Evolutionary conservation across 2,113 vertebrate species (phyloP), one percentile per base, ranked within the genome.

Genomic region (Cariama cristata): DNA sequence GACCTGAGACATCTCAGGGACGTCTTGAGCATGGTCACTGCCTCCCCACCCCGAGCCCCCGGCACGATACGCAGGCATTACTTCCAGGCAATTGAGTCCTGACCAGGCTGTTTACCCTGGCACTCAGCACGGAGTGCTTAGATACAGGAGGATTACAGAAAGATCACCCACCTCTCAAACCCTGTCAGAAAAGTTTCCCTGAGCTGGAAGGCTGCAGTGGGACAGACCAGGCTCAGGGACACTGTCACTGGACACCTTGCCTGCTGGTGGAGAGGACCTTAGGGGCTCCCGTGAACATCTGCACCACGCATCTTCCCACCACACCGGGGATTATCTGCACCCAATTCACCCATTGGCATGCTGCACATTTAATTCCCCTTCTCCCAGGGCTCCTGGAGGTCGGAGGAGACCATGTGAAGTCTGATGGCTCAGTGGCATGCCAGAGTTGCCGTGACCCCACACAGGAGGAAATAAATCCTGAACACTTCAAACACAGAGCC

Each of bases 231-330:
- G 14, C 40, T 85, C 49, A 16, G 24, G 45, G 80, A 19, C 26
- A 17, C 52, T 14, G 55, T 7, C 80, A n/a, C 60, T 13, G 15
- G 77, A 79, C 58, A 93, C 47, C n/a, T 69, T 3, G 38, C n/a
- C 75, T 59, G 55, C 90, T 49, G 1, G 0, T 27, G 58, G 62
- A 66, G 72, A 68, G 84, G 42, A 96, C 55, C 38, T 72, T 15
- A 47, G 11, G 6, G 44, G 56, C 49, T 64, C 47, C 86, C 11
- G 24, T 2, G 13, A 72, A 5, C 89, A 62, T 20, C 56, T 7
- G 22, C 32, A 21, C 35, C 0, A 0, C 0, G 0, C 9, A 5
- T 35, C 85, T 90, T 55, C 80, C 67, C 75, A 47, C 59, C 11
- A 5, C 60, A 2, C 24, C 0, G 0, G 33, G 55, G 30, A 19